Conservation (phyloP, 1,140 invertebrate species). For the Hypothenemus hampei region DNA sequence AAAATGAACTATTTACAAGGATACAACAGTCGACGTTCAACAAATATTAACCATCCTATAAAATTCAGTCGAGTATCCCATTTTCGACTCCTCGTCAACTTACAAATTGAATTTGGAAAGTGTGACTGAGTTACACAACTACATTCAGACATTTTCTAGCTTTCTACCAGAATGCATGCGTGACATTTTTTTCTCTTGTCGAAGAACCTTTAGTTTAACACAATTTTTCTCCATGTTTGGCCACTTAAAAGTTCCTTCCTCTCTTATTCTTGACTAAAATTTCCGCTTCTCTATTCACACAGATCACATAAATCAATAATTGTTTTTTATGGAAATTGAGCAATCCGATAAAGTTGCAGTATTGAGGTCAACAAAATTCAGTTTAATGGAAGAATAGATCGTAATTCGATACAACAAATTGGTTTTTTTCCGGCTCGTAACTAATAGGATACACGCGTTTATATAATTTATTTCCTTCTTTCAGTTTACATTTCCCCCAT, state of each 20-base stretch:
- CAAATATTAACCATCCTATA: slow-evolving; percentile 19
- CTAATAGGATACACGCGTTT: background rate
- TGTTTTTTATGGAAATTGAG: too few relatives aligned
- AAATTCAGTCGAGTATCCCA: slow-evolving; percentile 19
- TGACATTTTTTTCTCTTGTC: slow-evolving; percentile 11
- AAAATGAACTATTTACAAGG: too few relatives aligned
- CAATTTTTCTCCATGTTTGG: slow-evolving; percentile 3
- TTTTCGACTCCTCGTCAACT: slow-evolving; percentile 18
- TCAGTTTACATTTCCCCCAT: background rate
- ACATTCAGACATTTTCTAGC: slow-evolving; percentile 9
- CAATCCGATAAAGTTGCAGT: background rate
- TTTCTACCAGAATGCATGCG: slow-evolving; percentile 12
- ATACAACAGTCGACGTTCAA: too few relatives aligned
- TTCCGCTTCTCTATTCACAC: too few relatives aligned
- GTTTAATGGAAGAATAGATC: background rate
- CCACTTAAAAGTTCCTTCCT: too few relatives aligned
- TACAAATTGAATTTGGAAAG: slow-evolving; percentile 24
- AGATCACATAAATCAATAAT: too few relatives aligned
- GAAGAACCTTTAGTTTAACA: slow-evolving; percentile 13
- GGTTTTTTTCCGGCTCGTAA: background rate
- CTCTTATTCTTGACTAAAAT: background rate
- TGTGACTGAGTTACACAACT: slow-evolving; percentile 24
- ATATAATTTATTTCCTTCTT: too few relatives aligned
- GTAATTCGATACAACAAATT: background rate
- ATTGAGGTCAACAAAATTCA: background rate